A percentile compares a stretch with the other conserved stretches of the same genome.
Conservation (phyloP, 2,888 invertebrate genomes). For the Penaeus monodon region DNA sequence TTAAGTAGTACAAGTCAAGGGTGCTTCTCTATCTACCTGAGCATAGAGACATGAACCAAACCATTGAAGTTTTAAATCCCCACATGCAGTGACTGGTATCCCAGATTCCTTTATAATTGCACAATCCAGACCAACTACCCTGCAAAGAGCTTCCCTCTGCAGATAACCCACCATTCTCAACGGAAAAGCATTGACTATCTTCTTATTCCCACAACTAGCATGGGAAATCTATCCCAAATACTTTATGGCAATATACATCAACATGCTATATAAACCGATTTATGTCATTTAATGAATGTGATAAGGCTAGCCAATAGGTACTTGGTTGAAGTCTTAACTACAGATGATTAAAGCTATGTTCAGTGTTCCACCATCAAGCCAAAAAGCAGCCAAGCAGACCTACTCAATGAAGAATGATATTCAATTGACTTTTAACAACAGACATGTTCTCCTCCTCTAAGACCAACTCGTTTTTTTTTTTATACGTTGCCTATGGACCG, state of each 20-base stretch:
- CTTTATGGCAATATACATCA: conserved; percentile 23
- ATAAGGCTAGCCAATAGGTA: conserved; percentile 57
- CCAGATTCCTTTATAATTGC: conserved; percentile 36
- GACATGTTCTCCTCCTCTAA: conserved; percentile 5
- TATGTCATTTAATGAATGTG: conserved; percentile 28
- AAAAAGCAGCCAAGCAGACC: conserved; percentile 50
- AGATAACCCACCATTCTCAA: conserved; percentile 26
- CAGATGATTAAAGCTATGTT: conserved; percentile 50
- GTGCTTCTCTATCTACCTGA: conserved; percentile 54
- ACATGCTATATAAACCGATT: conserved; percentile 43
- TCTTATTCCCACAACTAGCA: conserved; percentile 23
- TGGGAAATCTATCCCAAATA: conserved; percentile 27
- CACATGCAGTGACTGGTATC: conserved; percentile 40
- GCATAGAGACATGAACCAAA: conserved; percentile 40
- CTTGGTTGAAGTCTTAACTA: conserved; percentile 47
- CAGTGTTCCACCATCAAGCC: conserved; percentile 56
- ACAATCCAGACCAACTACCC: conserved; percentile 40
- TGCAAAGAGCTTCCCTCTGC: conserved; percentile 7
- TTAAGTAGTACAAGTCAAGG: conserved; percentile 19
- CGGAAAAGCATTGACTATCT: conserved; percentile 23
- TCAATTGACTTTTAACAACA: background rate
- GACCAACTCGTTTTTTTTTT: conserved; percentile 10
- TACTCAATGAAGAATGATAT: conserved; percentile 4
- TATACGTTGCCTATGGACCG: background rate
- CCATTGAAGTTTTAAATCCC: conserved; percentile 33